A percentile compares a stretch with the other conserved stretches of the same genome.
Conservation (phyloP, 64 coral and sea anemone species). For the Trachythela sp. region DNA sequence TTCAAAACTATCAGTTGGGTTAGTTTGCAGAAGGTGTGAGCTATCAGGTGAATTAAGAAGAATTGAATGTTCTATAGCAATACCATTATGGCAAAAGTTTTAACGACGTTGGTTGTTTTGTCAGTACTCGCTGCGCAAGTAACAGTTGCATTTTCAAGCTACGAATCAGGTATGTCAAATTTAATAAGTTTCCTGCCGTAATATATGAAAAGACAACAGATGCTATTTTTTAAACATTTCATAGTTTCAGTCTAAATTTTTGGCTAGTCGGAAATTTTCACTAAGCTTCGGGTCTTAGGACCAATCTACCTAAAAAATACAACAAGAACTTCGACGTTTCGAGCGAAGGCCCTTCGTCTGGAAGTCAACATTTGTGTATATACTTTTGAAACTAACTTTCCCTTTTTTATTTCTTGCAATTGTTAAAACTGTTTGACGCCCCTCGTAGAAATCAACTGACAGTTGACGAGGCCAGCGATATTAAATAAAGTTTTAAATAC, state of each 20-base stretch:
- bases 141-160: background rate
- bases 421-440: too few species aligned
- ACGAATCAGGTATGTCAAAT: background rate
- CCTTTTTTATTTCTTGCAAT: too few species aligned
- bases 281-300: background rate
- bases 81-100: background rate
- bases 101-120: background rate
- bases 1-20: background rate
- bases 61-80: background rate
- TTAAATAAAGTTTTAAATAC: background rate
- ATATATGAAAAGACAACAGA: too few species aligned
- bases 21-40: background rate
- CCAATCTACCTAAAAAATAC: background rate
- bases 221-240: too few species aligned
- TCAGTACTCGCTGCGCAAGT: background rate
- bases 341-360: too few species aligned
- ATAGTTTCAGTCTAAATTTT: background rate
- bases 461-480: background rate
- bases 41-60: background rate
- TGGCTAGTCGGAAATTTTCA: background rate
- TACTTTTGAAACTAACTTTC: too few species aligned
- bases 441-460: background rate
- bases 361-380: too few species aligned
- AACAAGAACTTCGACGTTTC: too few species aligned
- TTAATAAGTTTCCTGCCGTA: too few species aligned